Evolutionary conservation across 2,888 invertebrate species (phyloP).

Genomic region (Agriopis aurantiaria): DNA sequence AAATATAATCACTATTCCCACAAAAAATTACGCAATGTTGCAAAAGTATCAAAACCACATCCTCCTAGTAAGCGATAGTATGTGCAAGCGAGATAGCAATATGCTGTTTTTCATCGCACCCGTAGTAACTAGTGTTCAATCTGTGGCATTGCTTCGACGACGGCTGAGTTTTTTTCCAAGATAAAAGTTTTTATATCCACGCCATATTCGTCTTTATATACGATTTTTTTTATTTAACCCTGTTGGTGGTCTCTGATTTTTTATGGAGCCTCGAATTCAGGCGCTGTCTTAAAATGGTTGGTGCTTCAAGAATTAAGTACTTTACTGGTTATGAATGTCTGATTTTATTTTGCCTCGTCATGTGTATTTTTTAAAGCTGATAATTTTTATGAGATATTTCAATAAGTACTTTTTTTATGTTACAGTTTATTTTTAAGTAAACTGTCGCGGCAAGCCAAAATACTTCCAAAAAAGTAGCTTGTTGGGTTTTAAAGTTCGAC

Average conservation of each 20-base stretch:
- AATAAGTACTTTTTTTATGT: not conserved
- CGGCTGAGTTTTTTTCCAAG: conserved; percentile 41
- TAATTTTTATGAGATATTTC: conserved; percentile 2
- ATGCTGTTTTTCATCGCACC: conserved; percentile 70
- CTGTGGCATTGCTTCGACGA: conserved; percentile 49
- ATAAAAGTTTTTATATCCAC: conserved; percentile 46
- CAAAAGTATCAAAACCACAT: conserved; percentile 68
- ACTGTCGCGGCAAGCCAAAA: not conserved
- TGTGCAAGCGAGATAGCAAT: conserved; percentile 68
- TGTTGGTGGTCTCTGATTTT: conserved; percentile 44
- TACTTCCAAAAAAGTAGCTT: not conserved
- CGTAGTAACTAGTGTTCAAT: conserved; percentile 7
- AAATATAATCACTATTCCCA: not conserved
- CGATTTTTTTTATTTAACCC: conserved; percentile 35
- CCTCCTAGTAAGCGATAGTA: conserved; percentile 55
- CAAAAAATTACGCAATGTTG: conserved; percentile 21
- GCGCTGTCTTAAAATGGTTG: conserved; percentile 15
- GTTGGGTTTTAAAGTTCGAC: too few relatives aligned
- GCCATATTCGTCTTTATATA: conserved; percentile 44
- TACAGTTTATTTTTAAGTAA: conserved; percentile 1
- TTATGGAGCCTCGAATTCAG: conserved; percentile 26
- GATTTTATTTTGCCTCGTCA: conserved; percentile 10
- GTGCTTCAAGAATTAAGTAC: conserved; percentile 15
- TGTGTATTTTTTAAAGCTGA: conserved; percentile 2
- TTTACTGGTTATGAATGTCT: conserved; percentile 12